phyloP scores from a whole-genome alignment of 2,113 vertebrate species.

The Lampris megalopsis region DNA sequence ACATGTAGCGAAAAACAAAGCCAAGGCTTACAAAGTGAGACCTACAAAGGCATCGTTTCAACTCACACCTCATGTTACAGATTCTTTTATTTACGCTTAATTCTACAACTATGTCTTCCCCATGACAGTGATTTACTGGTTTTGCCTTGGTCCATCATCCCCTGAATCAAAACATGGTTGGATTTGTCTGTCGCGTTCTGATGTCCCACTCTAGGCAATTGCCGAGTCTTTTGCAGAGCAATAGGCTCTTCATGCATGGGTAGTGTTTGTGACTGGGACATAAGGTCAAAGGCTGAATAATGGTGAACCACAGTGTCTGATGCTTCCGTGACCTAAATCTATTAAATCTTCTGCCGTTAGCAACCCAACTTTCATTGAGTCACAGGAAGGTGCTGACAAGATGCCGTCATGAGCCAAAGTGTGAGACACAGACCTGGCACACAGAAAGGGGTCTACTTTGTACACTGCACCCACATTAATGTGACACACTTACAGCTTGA shows the following conservation, averaged over 20 bases:
- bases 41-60: no score
- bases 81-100: background rate
- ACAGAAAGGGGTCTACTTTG: no score
- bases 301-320: background rate
- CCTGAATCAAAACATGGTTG: background rate
- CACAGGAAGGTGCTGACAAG: background rate
- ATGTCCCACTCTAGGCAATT: background rate
- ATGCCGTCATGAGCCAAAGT: no score
- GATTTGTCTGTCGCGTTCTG: background rate
- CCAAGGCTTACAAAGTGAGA: background rate
- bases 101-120: background rate
- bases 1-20: background rate
- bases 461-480: no score
- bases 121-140: slow-evolving; percentile 1
- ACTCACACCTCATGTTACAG: background rate
- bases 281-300: background rate
- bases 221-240: background rate
- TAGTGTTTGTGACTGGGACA: background rate
- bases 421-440: no score
- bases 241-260: background rate
- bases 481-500: no score
- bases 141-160: background rate
- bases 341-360: no score
- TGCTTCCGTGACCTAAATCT: no score
- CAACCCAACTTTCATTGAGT: background rate